Base-by-base conservation (phyloP, 1,140 invertebrate genomes). In the Brachionus plicatilis region DNA sequence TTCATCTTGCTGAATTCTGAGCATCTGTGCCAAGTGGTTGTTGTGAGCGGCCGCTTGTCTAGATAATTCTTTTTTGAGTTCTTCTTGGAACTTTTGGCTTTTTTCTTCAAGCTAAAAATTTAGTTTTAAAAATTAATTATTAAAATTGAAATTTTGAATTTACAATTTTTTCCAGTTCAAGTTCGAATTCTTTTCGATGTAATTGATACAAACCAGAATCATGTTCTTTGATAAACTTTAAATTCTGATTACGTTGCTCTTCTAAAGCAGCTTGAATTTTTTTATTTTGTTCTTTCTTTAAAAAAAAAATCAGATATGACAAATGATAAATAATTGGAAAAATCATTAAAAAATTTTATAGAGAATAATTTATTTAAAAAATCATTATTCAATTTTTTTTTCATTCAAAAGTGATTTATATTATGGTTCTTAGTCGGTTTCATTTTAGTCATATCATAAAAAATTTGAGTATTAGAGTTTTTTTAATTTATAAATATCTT, bases 41-140 rank as follows among this genome's bases (percentile, higher is more conserved):
- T 92, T 91, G 88, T 96, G 94, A 9, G 94, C 93, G 86, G 94
- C 93, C 6, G 94, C 92, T 87, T 96, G 94, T 47, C 93, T 89
- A 86, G 93, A 93, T 65, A 97, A 87, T 87, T 95, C 93, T 56
- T 91, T 88, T n/a, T 93, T 91, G 37, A 96, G 89, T 86, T 95
- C 93, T 60, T 91, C 89, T 87, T 96, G 93, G 86, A 93, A 92
- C 47, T 92, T 91, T 85, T 93, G 92, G 84, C 91, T 90, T 53
- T 93, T 90, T 83, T 91, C 90, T 50, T 91, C 87, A 17, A 93
- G 87, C 93, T 94, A 86, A 12, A 86, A 85, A 47, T 43, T 84
- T 53, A 24, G 43, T 84, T 24, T 33, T 43, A 12, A 0, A 14
- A 14, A 68, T 56, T 60, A 47, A 45, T 37, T 5, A 7, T 37